Evolutionary conservation across 2,113 vertebrate species (phyloP), one percentile per base, ranked within the genome.

Genomic region (Amblyornis subalaris): DNA sequence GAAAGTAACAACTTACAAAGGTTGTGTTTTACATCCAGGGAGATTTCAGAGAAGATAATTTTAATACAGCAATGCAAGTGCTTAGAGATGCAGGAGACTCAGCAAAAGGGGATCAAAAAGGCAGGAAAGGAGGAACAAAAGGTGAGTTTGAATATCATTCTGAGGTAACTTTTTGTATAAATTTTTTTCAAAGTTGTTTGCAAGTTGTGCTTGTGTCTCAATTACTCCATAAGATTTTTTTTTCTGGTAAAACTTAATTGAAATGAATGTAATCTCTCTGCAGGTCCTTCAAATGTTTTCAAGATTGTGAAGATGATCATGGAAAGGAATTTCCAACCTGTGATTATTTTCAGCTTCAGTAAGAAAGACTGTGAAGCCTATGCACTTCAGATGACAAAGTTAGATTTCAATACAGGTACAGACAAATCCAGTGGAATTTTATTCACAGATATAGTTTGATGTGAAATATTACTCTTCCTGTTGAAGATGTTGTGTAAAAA

Each of bases 301-400:
- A 99, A 99, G 95, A 99, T 99, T 82, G 99, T 99, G 66, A 99
- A 99, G 97, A 99, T 99, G 99, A 99, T 99, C 76, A 99, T 99
- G 99, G 99, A 99, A 97, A 99, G 99, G 85, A 99, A 99, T 97
- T 99, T 99, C 96, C 99, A 99, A 87, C 99, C 99, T 12, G 99
- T 99, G 54, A 99, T 99, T 95, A 99, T 99, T 93, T 99, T 99
- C 96, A 99, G 99, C 96, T 99, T 99, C 97, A 99, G 99, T 96
- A 99, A 99, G 92, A 99, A 99, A 80, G 99, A 99, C 72, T 99
- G 99, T 23, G 99, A 99, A 97, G 99, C 99, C 14, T 99, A 99
- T 28, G 99, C 99, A 21, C 98, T 99, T 88, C 99, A 99, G 77
- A 99, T 99, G 98, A 98, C 99, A 61, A 99, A 99, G 92, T 98